Evolutionary conservation across 2,113 vertebrate species (phyloP), one percentile per base, ranked within the genome.

Genomic region (Narcine bancroftii): DNA sequence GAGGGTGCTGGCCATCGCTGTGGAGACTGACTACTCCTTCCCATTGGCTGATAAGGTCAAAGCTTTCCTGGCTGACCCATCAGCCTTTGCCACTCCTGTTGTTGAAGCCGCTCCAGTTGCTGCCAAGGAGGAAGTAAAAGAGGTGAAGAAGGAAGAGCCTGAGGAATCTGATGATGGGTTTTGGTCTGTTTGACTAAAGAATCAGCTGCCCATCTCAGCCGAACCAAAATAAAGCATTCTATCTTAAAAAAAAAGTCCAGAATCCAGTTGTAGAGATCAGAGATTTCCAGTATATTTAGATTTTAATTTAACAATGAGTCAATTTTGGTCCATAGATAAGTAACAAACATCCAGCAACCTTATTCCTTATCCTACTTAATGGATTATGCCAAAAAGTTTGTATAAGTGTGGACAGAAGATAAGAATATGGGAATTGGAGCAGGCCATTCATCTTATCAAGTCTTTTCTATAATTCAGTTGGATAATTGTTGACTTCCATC

Each of bases 11-110:
- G 98, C 99, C 0, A 94, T 99, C 91, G 96, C 99, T 0, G 96
- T 99, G 95, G 98, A 99, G 94, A 99, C 99, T 0, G 96, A 99
- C 56, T 98, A 98, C 93, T 97, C 97, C 94, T 99, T 99, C 96
- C 97, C 98, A 0, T 95, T 98, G 96, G 98, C 99, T 95, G 99
- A 99, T 92, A 99, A 99, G 98, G 98, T 99, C 83, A 99, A 99
- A 94, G 97, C 98, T 69, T 99, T 96, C 96, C 94, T 99, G 95
- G 98, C 98, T 71, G 97, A 99, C 93, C 98, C 98, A n/a, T 95
- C 97, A 76, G 98, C 98, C 0, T 99, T 99, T 79, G 97, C 96
- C 33, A 93, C 96, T 6, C 96, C 94, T 3, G 96, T 94, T 5
- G 95, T 98, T 0, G 94, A 95, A 0, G 95, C 96, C 2, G 94